Percentiles rank a stretch among this genome's conserved stretches.
These are phyloP conservation scores for Lepilemur ruficaudatus DNA, from an alignment of 2,797 vertebrate genomes.

Conservation along the genomic window DNA sequence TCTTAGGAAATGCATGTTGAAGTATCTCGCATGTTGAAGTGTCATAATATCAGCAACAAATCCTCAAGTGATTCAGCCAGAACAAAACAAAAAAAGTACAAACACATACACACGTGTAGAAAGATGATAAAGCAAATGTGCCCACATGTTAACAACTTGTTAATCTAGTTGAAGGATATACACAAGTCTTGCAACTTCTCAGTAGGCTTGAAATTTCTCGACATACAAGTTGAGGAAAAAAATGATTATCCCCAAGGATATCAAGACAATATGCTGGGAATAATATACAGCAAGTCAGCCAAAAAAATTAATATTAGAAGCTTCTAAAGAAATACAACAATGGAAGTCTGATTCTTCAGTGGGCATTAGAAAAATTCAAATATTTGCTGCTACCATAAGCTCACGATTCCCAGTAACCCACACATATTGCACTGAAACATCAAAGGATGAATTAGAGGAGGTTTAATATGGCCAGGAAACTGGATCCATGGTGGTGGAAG, in stretches of 20 bases:
- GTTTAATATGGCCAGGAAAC: neutral
- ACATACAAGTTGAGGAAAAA: neutral
- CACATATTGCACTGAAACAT: neutral
- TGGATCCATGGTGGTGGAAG: neutral
- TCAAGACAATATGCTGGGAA: neutral
- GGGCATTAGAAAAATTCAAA: neutral
- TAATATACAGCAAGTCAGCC: neutral
- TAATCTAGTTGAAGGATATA: neutral
- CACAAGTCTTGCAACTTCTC: neutral
- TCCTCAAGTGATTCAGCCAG: neutral
- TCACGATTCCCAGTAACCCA: neutral
- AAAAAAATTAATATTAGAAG: neutral
- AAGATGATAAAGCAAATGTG: neutral
- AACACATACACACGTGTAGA: neutral
- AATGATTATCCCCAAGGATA: neutral
- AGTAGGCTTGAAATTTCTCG: neutral
- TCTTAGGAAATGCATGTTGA: neutral
- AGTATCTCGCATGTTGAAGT: neutral
- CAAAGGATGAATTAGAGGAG: neutral
- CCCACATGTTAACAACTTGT: neutral
- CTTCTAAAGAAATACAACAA: neutral
- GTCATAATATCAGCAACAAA: neutral
- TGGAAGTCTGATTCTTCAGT: neutral
- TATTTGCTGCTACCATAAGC: neutral
- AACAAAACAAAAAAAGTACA: neutral